These are phyloP conservation scores for Plusia festucae DNA, from an alignment of 2,888 invertebrate species.

Conservation along the genomic window DNA sequence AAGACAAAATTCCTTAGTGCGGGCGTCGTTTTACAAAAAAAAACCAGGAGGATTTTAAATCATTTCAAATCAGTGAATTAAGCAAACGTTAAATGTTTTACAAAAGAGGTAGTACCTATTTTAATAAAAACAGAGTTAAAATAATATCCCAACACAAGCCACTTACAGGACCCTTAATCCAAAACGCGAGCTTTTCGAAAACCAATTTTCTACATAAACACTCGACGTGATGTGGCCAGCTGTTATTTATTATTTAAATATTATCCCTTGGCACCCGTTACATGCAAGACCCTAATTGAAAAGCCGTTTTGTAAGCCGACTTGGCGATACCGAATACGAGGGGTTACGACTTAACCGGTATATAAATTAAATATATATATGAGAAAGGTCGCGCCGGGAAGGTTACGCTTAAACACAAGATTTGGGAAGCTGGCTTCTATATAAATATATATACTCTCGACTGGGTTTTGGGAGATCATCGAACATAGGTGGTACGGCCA, in stretches of 20 bases:
- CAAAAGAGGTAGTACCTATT: not conserved
- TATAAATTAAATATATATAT: slow-evolving; percentile 7
- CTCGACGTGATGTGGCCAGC: slow-evolving; percentile 52
- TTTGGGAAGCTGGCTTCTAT: not conserved
- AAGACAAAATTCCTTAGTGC: too few relatives aligned
- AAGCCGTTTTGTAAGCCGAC: slow-evolving; percentile 27
- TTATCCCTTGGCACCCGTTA: slow-evolving; percentile 52
- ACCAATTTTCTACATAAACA: slow-evolving; percentile 71
- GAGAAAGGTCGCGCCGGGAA: not conserved
- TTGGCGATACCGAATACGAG: slow-evolving; percentile 4
- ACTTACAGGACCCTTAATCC: slow-evolving; percentile 27
- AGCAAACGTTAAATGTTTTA: too few relatives aligned
- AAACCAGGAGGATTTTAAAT: too few relatives aligned
- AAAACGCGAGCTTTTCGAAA: slow-evolving; percentile 51
- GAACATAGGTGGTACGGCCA: too few relatives aligned
- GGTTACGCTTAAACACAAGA: not conserved
- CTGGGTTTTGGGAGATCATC: too few relatives aligned
- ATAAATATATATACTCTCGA: too few relatives aligned
- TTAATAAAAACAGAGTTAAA: not conserved
- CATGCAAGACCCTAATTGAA: slow-evolving; percentile 46
- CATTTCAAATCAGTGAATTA: too few relatives aligned
- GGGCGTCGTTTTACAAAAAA: too few relatives aligned
- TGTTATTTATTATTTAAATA: slow-evolving; percentile 70
- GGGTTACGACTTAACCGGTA: slow-evolving; percentile 5
- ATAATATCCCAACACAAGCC: not conserved